Percentiles rank a stretch among this genome's conserved stretches.
Conservation (phyloP, 2,797 vertebrate genomes). For the Picus viridis region DNA sequence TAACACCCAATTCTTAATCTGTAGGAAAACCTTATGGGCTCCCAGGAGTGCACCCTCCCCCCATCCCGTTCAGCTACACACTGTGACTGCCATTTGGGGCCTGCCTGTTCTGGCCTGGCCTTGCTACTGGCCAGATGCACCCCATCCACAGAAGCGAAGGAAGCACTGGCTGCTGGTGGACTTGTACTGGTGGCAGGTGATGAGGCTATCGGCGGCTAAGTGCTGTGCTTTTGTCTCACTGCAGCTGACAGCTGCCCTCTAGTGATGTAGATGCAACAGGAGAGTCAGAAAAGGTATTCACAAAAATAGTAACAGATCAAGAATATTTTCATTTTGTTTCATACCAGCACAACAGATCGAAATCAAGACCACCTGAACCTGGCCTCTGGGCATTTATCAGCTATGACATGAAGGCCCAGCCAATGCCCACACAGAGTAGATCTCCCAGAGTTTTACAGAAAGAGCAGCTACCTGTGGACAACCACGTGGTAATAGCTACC, state of each 20-base stretch:
- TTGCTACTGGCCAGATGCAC: not conserved
- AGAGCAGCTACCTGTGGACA: conserved; percentile 17
- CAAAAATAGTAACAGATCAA: conserved; percentile 3
- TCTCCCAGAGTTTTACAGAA: conserved; percentile 23
- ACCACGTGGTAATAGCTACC: not conserved
- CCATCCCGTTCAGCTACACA: not conserved
- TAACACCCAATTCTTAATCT: not conserved
- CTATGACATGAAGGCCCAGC: not conserved
- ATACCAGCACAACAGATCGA: not conserved
- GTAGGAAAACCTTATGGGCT: not conserved
- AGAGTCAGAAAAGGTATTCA: conserved; percentile 8
- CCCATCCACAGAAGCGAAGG: not conserved
- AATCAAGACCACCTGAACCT: not conserved
- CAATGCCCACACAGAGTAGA: conserved; percentile 16
- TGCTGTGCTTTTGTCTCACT: not conserved
- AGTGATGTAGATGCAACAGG: conserved; percentile 19
- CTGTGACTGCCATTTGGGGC: not conserved
- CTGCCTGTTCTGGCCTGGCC: not conserved
- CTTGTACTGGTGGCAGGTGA: not conserved
- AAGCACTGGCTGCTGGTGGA: not conserved
- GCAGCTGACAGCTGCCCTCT: conserved; percentile 32
- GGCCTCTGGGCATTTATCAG: not conserved
- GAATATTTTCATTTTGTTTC: conserved; percentile 29
- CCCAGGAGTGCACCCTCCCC: not conserved
- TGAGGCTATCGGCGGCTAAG: not conserved